A percentile compares a stretch with the other conserved stretches of the same genome.
Conservation (phyloP, 1,140 invertebrate species). For the Aphidius ervi region DNA sequence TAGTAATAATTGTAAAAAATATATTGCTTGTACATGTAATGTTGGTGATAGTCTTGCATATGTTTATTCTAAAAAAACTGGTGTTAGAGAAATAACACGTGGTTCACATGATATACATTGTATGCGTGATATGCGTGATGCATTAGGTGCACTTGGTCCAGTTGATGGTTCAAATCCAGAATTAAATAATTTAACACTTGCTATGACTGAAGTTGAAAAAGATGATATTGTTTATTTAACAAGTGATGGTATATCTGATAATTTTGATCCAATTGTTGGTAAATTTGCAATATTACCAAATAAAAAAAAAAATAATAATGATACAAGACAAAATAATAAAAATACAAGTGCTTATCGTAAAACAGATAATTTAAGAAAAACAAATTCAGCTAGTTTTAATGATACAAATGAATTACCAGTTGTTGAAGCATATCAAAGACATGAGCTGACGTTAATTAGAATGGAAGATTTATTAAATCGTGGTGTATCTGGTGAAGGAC, state of each 20-base stretch:
- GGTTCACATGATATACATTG: slow-evolving; percentile 87
- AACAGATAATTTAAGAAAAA: slow-evolving; percentile 33
- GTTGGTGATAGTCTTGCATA: slow-evolving; percentile 88
- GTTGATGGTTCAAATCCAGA: slow-evolving; percentile 87
- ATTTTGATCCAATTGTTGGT: slow-evolving; percentile 91
- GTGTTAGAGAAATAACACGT: slow-evolving; percentile 47
- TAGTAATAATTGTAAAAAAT: slow-evolving; percentile 53
- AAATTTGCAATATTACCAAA: slow-evolving; percentile 73
- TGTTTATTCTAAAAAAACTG: slow-evolving; percentile 68
- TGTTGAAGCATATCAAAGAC: slow-evolving; percentile 76
- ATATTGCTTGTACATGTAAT: slow-evolving; percentile 84
- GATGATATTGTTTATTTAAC: slow-evolving; percentile 88
- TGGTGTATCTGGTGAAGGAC: slow-evolving; percentile 65
- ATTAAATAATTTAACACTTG: slow-evolving; percentile 85
- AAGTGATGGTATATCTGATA: slow-evolving; percentile 89
- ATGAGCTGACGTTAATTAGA: slow-evolving; percentile 72
- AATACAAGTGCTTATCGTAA: slow-evolving; percentile 40
- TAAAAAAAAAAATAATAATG: background rate
- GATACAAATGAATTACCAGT: slow-evolving; percentile 61
- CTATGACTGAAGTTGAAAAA: slow-evolving; percentile 77
- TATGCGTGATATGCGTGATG: slow-evolving; percentile 89
- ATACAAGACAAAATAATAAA: slow-evolving; percentile 42
- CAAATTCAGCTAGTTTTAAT: slow-evolving; percentile 30
- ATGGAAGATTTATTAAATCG: slow-evolving; percentile 77
- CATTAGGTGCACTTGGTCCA: slow-evolving; percentile 83